A percentile compares a stretch with the other conserved stretches of the same genome.
phyloP scores from a whole-genome alignment of 2,113 vertebrate species.

The Arizona elegans region DNA sequence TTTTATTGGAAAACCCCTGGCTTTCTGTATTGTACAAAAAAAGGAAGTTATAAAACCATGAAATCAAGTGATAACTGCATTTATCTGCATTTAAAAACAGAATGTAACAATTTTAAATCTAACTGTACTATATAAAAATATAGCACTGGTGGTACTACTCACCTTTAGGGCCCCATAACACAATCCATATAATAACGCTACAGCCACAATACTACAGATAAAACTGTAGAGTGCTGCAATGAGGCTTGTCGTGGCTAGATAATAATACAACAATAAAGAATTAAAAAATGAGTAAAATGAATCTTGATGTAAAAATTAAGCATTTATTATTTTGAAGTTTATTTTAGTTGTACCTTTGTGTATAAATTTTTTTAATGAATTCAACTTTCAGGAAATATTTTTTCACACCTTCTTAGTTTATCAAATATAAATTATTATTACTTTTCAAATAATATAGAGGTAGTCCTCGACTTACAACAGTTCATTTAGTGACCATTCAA shows the following conservation, averaged over 20 bases:
- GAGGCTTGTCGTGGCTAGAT: constrained; percentile 90
- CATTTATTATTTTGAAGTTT: neutral
- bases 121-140: neutral
- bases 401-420: neutral
- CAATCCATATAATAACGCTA: constrained; percentile 90
- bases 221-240: constrained; percentile 93
- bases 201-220: constrained; percentile 90
- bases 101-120: neutral
- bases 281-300: neutral
- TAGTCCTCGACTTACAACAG: neutral
- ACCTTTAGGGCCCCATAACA: constrained; percentile 98
- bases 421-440: neutral
- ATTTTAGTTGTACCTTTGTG: neutral
- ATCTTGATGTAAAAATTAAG: neutral
- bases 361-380: neutral
- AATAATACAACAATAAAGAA: neutral
- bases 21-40: neutral
- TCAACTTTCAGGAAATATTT: neutral
- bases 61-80: neutral
- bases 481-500: neutral
- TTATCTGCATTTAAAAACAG: neutral
- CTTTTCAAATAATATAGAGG: neutral
- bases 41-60: neutral
- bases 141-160: constrained; percentile 38
- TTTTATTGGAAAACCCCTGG: neutral